A percentile compares a stretch with the other conserved stretches of the same genome.
Conservation (phyloP, 1,140 invertebrate species). For the Drosophila sulfurigaster region DNA sequence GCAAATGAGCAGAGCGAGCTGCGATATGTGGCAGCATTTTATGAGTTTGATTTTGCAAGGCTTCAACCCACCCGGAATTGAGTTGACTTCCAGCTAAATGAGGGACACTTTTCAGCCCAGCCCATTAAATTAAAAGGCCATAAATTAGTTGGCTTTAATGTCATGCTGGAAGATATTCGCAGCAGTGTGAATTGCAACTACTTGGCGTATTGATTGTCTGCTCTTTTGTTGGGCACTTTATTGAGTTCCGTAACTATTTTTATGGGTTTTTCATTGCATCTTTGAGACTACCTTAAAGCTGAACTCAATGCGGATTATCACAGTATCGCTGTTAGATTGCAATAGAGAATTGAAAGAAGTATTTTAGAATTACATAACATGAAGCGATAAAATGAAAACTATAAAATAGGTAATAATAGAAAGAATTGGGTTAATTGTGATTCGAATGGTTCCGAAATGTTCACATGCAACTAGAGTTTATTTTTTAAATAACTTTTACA, state of each 20-base stretch:
- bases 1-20: slow-evolving; percentile 1
- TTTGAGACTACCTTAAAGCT: slow-evolving; percentile 28
- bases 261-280: slow-evolving; percentile 62
- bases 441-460: no score
- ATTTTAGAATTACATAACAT: not conserved
- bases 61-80: slow-evolving; percentile 59
- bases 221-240: slow-evolving; percentile 54
- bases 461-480: not conserved
- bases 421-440: no score
- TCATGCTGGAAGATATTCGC: slow-evolving; percentile 68
- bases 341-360: not conserved
- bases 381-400: not conserved
- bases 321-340: slow-evolving; percentile 1
- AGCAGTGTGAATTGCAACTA: slow-evolving; percentile 73
- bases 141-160: slow-evolving; percentile 81
- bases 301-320: slow-evolving; percentile 6
- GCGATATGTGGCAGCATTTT: slow-evolving; percentile 20
- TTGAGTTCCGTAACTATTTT: slow-evolving; percentile 68
- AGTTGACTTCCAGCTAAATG: slow-evolving; percentile 54
- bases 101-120: slow-evolving; percentile 70
- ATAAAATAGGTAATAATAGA: no score
- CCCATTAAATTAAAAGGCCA: slow-evolving; percentile 84
- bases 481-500: no score
- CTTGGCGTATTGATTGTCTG: slow-evolving; percentile 57
- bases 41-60: slow-evolving; percentile 44